Base-by-base conservation (phyloP, 2,888 invertebrate species). In the Acrobasis consociella region DNA sequence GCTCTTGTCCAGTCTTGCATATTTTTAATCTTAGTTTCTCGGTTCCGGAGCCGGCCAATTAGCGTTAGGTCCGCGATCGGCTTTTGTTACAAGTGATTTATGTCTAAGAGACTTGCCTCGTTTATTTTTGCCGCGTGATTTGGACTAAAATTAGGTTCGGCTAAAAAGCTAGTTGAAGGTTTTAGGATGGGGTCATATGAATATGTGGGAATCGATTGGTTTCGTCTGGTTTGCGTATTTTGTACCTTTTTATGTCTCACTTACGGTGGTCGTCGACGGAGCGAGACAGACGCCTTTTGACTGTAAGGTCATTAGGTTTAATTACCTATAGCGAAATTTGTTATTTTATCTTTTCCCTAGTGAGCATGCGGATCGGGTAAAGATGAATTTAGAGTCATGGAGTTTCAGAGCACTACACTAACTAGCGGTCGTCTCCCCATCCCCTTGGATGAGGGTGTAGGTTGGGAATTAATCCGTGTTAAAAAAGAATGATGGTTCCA, bases 1-100 rank as follows among this genome's bases (percentile, higher is more conserved):
- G 7, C 42, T 17, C 56, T 56, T 56, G 17, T 11, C 56, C 16
- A 55, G 55, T 56, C 17, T 56, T 13, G 42, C 9, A 78, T 80
- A 31, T 31, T 31, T 31, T 8, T 7, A 31, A 31, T 31, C 31
- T 31, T 31, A 31, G 31, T 31, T 31, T 31, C 31, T 31, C 31
- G 31, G 31, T 31, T 31, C 2, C 75, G 77, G 83, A 73, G 80
- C 77, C 79, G 76, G 71, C 78, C 81, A 86, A 87, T 87, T 84
- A 87, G 83, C 75, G 75, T 73, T 77, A 78, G 80, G 67, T 75
- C 74, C 76, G 77, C 78, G 76, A 72, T 69, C 76, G 73, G 73
- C 86, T 87, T 88, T 89, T 89, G 89, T 89, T 87, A 80, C 80
- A 67, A 58, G 75, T 88, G 90, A 90, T 90, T 90, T 90, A 90